Percentiles rank a stretch among this genome's conserved stretches.
Conservation (phyloP, 2,797 vertebrate genomes). For the Anguilla pacifica region DNA sequence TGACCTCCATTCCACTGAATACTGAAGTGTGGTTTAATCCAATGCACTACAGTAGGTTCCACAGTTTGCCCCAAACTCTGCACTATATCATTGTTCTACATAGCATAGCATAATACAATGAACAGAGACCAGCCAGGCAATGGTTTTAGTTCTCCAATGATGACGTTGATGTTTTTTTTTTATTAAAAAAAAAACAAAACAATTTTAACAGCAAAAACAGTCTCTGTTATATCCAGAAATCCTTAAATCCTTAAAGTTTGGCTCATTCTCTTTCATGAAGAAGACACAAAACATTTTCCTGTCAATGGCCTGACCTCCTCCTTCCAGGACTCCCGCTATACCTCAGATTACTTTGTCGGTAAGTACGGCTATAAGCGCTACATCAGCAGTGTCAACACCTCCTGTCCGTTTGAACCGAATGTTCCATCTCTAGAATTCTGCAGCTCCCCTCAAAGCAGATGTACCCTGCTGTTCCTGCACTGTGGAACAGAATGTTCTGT, state of each 20-base stretch:
- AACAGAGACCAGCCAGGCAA: too few relatives aligned
- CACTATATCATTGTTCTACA: not conserved
- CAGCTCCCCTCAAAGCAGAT: not conserved
- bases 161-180: not conserved
- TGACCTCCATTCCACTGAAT: not conserved
- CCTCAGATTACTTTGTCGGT: constrained; percentile 99
- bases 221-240: not conserved
- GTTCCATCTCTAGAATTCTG: not conserved
- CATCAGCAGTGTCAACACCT: not conserved
- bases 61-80: not conserved
- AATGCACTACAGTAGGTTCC: not conserved
- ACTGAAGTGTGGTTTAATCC: not conserved
- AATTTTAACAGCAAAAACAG: too few relatives aligned
- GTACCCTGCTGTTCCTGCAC: not conserved
- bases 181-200: too few relatives aligned
- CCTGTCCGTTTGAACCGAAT: not conserved
- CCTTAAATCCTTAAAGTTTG: constrained; percentile 61
- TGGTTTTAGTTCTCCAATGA: not conserved
- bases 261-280: constrained; percentile 74
- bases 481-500: not conserved
- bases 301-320: constrained; percentile 85
- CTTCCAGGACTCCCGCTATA: constrained; percentile 94
- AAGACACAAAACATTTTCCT: constrained; percentile 91
- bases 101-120: not conserved
- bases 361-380: constrained; percentile 70